Conservation (phyloP, 64 coral and sea anemone species). For the Platygyra sinensis region DNA sequence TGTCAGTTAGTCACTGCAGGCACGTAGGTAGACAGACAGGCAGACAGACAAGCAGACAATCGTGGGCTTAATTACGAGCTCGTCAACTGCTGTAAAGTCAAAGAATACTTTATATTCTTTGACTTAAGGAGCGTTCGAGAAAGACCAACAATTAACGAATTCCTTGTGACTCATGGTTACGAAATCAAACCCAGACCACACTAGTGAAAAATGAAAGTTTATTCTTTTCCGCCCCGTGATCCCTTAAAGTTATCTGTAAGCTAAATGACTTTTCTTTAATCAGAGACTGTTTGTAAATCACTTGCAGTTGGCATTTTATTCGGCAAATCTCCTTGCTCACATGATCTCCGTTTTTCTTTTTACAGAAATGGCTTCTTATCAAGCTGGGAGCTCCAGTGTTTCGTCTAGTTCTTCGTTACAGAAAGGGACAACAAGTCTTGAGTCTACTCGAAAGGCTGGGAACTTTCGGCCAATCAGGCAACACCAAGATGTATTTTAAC, state of each 20-base stretch:
- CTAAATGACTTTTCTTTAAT: too few relatives aligned
- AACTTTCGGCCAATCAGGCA: background rate
- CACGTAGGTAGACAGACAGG: background rate
- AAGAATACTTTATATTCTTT: too few relatives aligned
- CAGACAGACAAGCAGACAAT: background rate
- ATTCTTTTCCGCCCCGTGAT: too few relatives aligned
- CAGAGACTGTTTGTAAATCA: too few relatives aligned
- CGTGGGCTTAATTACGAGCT: background rate
- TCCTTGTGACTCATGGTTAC: too few relatives aligned
- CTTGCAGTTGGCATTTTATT: background rate
- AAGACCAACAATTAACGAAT: too few relatives aligned
- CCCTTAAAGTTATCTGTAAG: too few relatives aligned
- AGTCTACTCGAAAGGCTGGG: slow-evolving; percentile 5
- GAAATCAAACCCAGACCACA: too few relatives aligned
- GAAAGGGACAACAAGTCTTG: slow-evolving; percentile 9
- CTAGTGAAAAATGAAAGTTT: too few relatives aligned
- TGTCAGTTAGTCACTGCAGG: background rate
- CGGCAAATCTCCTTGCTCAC: background rate
- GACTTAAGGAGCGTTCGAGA: too few relatives aligned
- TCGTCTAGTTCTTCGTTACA: slow-evolving; percentile 10
- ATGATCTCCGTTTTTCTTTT: background rate
- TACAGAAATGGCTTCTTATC: background rate
- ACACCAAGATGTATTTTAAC: slow-evolving; percentile 33
- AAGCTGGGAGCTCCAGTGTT: background rate
- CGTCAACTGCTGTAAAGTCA: too few relatives aligned